A percentile compares a stretch with the other conserved stretches of the same genome.
These are phyloP conservation scores for Craseonycteris thonglongyai DNA, from an alignment of 2,113 vertebrate genomes.

Conservation along the genomic window DNA sequence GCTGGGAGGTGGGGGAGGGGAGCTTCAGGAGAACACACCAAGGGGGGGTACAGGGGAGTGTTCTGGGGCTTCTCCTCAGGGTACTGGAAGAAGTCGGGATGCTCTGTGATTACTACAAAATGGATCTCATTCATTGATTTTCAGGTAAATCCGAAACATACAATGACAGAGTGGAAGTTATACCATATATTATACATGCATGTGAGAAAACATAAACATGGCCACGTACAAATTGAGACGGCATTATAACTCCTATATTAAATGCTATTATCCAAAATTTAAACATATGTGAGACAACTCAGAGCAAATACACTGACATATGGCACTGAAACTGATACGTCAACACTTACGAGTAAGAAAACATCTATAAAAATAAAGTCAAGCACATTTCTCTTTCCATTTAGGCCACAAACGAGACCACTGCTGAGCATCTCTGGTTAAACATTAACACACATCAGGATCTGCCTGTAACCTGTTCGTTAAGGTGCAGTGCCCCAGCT, in stretches of 20 bases:
- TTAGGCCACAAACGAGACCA: constrained; percentile 63
- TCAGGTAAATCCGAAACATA: neutral
- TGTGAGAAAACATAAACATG: constrained; percentile 13
- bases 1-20: neutral
- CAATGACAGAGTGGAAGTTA: neutral
- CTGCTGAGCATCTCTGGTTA: constrained; percentile 75
- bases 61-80: neutral
- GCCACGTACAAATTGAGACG: neutral
- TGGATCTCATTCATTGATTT: neutral
- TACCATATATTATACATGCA: neutral
- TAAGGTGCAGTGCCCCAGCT: constrained; percentile 67
- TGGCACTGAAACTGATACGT: constrained; percentile 60
- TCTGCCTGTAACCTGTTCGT: constrained; percentile 69
- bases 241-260: constrained; percentile 1
- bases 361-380: constrained; percentile 55
- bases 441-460: constrained; percentile 78
- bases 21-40: neutral
- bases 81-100: neutral
- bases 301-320: constrained; percentile 50
- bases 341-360: constrained; percentile 62
- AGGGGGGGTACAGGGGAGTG: neutral
- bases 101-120: neutral
- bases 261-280: constrained; percentile 57
- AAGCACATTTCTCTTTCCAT: constrained; percentile 41
- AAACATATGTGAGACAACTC: constrained; percentile 57